Base-by-base conservation (phyloP, 2,113 vertebrate species). In the Lepisosteus osseus region DNA sequence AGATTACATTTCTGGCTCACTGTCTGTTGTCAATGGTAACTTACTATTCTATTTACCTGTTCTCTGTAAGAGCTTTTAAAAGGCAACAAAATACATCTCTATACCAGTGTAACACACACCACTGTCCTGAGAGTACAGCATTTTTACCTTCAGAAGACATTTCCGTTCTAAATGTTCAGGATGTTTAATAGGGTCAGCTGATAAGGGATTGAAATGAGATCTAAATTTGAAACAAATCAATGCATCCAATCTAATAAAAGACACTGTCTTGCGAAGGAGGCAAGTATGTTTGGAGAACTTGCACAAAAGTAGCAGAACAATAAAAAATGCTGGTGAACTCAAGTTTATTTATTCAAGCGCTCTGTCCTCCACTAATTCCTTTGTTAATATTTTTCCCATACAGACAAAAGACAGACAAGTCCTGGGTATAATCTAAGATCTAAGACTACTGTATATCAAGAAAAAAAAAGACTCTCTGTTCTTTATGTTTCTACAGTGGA, bases 221-320 rank as follows among this genome's bases (percentile, higher is more conserved):
- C 45, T 51, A 11, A 51, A 15, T 65, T 43, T 67, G 47, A 54
- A 54, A 68, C 66, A 68, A 54, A 68, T 59, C 56, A 59, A 42
- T 68, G 66, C 15, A 54, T 54, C 47, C 17, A 2, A 68, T 68
- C 51, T 54, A 68, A 68, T 55, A 54, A 68, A 54, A 40, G 66
- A 67, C 44, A 15, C 51, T 8, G 15, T 68, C 47, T 29, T 13
- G 47, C n/a, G 41, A 41, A 61, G 69, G 47, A 6, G 57, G 43
- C 57, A 62, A 14, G 4, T n/a, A 14, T 67, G 44, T 47, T 4
- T 44, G 43, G 13, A 61, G 56, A 70, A 9, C 68, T 15, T 45
- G 59, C n/a, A 13, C 11, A 47, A 1, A 45, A 56, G 42, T 59
- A 62, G 44, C 44, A 70, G 42, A 61, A 29, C 6, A 70, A 17